These are phyloP conservation scores for Hypolimnas misippus DNA, from an alignment of 2,888 invertebrate genomes.

Conservation along the genomic window DNA sequence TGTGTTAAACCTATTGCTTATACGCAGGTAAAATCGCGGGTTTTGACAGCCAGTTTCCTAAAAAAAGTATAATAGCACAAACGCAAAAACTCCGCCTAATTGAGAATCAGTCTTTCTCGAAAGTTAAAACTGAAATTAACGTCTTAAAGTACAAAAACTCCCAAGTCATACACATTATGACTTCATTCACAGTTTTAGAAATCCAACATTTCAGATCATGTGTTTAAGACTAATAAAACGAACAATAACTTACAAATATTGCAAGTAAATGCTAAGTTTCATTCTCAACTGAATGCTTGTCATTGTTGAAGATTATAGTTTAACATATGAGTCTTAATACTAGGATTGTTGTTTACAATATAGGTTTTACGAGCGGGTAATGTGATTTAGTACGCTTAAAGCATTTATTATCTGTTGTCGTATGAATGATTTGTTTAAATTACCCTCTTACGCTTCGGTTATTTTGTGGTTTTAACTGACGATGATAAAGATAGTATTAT, in stretches of 20 bases:
- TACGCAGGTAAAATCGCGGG: too few relatives aligned
- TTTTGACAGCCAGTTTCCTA: too few relatives aligned
- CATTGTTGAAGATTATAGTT: neutral
- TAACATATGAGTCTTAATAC: constrained; percentile 1
- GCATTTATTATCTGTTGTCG: neutral
- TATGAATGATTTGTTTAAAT: neutral
- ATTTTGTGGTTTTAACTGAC: too few relatives aligned
- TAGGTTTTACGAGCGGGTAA: neutral
- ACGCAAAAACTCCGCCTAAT: too few relatives aligned
- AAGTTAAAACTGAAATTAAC: too few relatives aligned
- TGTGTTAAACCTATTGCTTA: too few relatives aligned
- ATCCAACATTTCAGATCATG: neutral
- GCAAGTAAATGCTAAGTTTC: neutral
- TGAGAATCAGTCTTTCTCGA: too few relatives aligned
- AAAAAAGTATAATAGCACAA: too few relatives aligned
- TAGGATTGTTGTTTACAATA: neutral
- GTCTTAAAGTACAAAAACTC: too few relatives aligned
- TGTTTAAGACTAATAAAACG: constrained; percentile 7
- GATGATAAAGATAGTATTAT: too few relatives aligned
- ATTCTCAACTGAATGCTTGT: neutral
- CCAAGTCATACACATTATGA: neutral
- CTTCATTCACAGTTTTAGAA: neutral
- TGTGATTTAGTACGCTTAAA: neutral
- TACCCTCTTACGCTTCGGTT: too few relatives aligned
- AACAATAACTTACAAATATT: neutral